phyloP scores from a whole-genome alignment of 37 sponge, comb jelly and placozoan genomes.

The Ianthella basta region DNA sequence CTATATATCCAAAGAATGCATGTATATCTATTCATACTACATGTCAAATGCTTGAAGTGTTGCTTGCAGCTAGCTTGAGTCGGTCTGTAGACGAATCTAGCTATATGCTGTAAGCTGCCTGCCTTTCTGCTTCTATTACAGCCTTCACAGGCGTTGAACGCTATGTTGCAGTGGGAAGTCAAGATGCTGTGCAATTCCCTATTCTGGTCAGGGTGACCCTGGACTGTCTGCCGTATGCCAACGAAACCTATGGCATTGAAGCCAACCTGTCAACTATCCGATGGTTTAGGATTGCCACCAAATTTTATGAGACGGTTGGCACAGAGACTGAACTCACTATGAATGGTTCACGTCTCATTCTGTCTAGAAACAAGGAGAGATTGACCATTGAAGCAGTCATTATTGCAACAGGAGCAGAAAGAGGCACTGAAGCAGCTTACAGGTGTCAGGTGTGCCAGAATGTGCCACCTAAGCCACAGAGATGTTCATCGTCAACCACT shows the following conservation, averaged over 20 bases:
- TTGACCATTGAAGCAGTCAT: not conserved
- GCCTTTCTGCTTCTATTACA: too few species aligned
- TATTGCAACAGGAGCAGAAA: slow-evolving; percentile 4
- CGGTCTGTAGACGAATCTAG: too few species aligned
- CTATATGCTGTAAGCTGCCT: too few species aligned
- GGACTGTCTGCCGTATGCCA: not conserved
- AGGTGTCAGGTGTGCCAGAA: not conserved
- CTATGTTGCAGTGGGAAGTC: slow-evolving; percentile 2
- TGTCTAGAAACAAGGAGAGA: not conserved
- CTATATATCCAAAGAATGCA: too few species aligned
- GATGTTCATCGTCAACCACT: not conserved
- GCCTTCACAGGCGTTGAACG: not conserved
- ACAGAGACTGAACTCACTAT: too few species aligned
- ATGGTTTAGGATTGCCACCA: not conserved
- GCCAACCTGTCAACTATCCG: not conserved
- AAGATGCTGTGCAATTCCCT: not conserved
- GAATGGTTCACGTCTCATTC: too few species aligned
- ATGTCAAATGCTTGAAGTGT: too few species aligned
- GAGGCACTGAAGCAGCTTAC: not conserved
- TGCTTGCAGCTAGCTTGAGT: too few species aligned
- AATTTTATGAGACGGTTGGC: not conserved
- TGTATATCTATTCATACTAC: too few species aligned
- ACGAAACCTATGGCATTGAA: not conserved
- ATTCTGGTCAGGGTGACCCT: not conserved
- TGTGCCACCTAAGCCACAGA: not conserved